Percentiles rank a stretch among this genome's conserved stretches.
These are phyloP conservation scores for Actinopyga echinites DNA, from an alignment of 53 echinoderm and acorn worm species.

Conservation along the genomic window DNA sequence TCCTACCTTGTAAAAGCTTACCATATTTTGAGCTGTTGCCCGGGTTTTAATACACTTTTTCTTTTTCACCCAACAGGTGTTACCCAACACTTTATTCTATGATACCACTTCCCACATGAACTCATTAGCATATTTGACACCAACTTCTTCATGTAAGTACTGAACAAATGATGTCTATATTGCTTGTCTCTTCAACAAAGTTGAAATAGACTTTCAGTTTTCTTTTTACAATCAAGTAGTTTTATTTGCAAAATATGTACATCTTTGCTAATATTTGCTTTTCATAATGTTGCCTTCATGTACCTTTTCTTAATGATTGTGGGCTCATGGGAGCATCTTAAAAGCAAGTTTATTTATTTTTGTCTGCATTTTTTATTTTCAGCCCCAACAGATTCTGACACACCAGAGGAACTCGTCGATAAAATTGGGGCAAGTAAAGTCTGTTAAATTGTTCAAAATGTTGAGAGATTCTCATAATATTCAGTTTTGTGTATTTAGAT, in stretches of 20 bases:
- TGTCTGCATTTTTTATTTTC: not conserved
- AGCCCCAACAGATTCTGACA: constrained; percentile 13
- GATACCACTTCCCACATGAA: constrained; percentile 7
- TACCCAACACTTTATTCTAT: constrained; percentile 14
- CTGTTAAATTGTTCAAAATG: no score
- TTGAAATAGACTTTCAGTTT: not conserved
- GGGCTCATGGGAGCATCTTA: no score
- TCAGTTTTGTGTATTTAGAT: no score
- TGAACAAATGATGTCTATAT: no score
- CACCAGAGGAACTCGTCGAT: constrained; percentile 4
- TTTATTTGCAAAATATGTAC: not conserved
- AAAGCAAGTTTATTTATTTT: no score
- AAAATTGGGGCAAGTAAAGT: not conserved
- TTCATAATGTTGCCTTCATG: no score
- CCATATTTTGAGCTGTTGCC: not conserved
- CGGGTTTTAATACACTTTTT: not conserved
- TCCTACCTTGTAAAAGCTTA: no score
- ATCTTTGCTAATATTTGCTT: no score
- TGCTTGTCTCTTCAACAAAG: no score
- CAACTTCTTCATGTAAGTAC: constrained; percentile 7
- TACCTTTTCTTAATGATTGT: no score
- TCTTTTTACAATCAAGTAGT: not conserved
- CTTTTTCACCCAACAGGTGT: not conserved
- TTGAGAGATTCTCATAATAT: no score
- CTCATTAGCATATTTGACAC: not conserved